Evolutionary conservation across 2,888 invertebrate genomes (phyloP), one percentile per base, ranked within the genome.

Genomic region (Lochmaea crataegi): DNA sequence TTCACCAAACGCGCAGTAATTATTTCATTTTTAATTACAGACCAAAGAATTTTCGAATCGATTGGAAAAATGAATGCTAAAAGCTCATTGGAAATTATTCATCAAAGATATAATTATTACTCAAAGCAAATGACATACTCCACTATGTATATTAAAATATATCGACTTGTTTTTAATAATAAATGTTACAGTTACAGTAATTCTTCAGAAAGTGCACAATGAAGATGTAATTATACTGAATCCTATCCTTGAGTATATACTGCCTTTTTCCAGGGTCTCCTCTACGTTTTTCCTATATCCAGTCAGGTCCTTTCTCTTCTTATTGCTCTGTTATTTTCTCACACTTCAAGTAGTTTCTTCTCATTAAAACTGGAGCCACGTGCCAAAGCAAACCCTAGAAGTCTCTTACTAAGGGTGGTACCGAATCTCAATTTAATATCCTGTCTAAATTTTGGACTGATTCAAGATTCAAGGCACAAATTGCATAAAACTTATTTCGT

Each of bases 21-120:
- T 63, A 42, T 38, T 38, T 60, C 14, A 38, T 63, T 63, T 61
- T 63, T 63, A 63, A 63, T 63, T 63, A 63, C 41, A 63, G 41
- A 63, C 61, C 16, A 42, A 10, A 9, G 41, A 18, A n/a, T 6
- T 63, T 63, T 7, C 60, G 22, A 63, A 42, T 63, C 61, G 42
- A 41, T 63, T 42, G 16, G n/a, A 42, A 63, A 63, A 12, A 11
- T 42, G 42, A 38, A 45, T 41, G 41, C 61, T 41, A 63, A 12
- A 41, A 63, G 42, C 16, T 53, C 16, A 63, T 63, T 63, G 9
- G 41, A 63, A 63, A 63, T 63, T 41, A 63, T 63, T 63, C 61
- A 63, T 42, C 42, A 63, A 63, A 42, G 10, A 42, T 63, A 42
- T 41, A 63, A 61, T 61, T 61, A 61, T 32, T 61, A 41, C 61